These are phyloP conservation scores for Dromius quadrimaculatus DNA, from an alignment of 2,888 invertebrate species.

Conservation along the genomic window DNA sequence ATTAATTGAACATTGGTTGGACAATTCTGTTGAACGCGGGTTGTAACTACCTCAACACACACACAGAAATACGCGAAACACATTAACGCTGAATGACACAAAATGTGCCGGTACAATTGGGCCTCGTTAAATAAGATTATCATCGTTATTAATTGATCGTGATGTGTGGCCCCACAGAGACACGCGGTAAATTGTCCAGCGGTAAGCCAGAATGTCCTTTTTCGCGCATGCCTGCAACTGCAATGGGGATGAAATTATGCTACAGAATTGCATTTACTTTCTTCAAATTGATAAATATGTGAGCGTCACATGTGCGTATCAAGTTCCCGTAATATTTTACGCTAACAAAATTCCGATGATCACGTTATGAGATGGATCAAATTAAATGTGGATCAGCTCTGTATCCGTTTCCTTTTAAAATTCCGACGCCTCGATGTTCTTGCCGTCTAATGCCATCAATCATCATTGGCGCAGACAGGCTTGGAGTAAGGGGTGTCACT, in stretches of 20 bases:
- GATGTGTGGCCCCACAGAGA: conserved; percentile 63
- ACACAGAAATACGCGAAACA: conserved; percentile 7
- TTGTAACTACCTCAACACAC: neutral
- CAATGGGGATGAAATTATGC: no score
- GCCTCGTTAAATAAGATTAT: conserved; percentile 65
- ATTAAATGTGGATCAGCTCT: conserved; percentile 49
- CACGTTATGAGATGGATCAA: conserved; percentile 46
- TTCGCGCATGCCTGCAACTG: neutral
- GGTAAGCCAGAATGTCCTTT: conserved; percentile 39
- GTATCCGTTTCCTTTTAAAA: conserved; percentile 48
- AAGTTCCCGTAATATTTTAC: conserved; percentile 9
- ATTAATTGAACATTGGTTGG: conserved; percentile 21
- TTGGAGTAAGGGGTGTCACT: conserved; percentile 60
- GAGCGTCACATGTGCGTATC: conserved; percentile 3
- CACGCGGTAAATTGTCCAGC: conserved; percentile 59
- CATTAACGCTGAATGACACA: conserved; percentile 51
- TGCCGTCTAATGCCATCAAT: conserved; percentile 59
- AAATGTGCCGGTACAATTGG: conserved; percentile 60
- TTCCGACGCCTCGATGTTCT: conserved; percentile 11
- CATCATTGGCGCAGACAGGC: conserved; percentile 63
- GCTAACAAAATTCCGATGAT: conserved; percentile 41
- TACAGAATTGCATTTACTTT: no score
- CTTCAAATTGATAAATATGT: no score
- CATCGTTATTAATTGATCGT: conserved; percentile 65
- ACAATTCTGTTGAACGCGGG: conserved; percentile 2